Conservation (phyloP, 1,140 invertebrate genomes). For the Saccostrea echinata region DNA sequence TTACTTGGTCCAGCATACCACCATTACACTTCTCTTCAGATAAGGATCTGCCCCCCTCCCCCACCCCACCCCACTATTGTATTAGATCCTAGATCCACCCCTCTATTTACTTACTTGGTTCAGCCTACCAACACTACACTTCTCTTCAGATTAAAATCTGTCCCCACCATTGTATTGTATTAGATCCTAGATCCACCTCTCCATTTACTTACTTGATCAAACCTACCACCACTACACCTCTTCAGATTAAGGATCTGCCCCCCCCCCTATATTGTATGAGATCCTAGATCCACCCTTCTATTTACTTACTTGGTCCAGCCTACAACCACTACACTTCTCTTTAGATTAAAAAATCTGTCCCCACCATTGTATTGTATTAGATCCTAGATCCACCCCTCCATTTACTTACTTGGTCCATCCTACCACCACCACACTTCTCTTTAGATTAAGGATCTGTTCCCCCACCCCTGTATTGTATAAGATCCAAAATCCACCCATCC, state of each 20-base stretch:
- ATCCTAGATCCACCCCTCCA: not conserved
- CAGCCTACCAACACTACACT: not conserved
- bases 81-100: not conserved
- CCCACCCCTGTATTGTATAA: not conserved
- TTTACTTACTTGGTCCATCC: not conserved
- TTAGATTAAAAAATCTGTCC: not conserved
- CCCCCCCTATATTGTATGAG: not conserved
- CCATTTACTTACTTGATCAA: not conserved
- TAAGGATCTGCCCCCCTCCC: too few species aligned
- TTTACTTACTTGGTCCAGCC: not conserved
- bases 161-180: too few species aligned
- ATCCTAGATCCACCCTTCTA: not conserved
- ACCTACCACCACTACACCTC: not conserved
- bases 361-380: not conserved
- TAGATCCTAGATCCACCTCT: too few species aligned
- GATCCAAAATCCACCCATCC: not conserved
- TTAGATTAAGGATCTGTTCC: slow-evolving; percentile 21
- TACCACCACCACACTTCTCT: not conserved
- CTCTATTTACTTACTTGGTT: too few species aligned
- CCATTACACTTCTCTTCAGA: too few species aligned
- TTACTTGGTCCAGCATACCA: too few species aligned
- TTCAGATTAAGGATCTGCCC: slow-evolving; percentile 32
- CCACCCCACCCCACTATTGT: too few species aligned
- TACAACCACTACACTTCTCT: not conserved
- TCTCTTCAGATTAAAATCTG: too few species aligned